These are phyloP conservation scores for Rhynchotus rufescens DNA, from an alignment of 2,797 vertebrate genomes.

Conservation along the genomic window DNA sequence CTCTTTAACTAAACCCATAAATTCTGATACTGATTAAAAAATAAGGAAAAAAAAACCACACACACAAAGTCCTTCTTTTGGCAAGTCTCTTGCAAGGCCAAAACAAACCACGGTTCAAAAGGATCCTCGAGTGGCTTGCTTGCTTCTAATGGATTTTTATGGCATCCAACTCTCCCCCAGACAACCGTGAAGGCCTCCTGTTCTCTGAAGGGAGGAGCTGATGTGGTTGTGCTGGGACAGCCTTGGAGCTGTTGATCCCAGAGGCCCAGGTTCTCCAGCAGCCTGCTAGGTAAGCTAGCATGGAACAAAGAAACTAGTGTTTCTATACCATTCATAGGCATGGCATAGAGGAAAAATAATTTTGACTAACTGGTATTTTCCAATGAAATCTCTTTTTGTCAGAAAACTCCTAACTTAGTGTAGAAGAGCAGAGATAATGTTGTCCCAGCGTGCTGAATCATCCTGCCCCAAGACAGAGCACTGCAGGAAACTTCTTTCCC, in stretches of 20 bases:
- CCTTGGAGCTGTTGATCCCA: conserved; percentile 48
- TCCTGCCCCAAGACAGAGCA: not conserved
- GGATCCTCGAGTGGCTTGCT: not conserved
- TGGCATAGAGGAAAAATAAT: conserved; percentile 65
- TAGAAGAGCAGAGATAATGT: conserved; percentile 13
- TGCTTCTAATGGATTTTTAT: not conserved
- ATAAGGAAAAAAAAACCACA: not conserved
- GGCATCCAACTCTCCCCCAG: conserved; percentile 26
- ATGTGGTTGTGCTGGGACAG: conserved; percentile 23
- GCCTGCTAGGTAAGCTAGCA: not conserved
- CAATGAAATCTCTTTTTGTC: conserved; percentile 60
- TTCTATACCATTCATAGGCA: conserved; percentile 5
- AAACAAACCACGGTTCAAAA: not conserved
- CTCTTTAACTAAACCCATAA: not conserved
- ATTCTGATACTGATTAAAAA: not conserved
- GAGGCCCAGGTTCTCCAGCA: conserved; percentile 60
- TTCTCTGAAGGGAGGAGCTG: conserved; percentile 50
- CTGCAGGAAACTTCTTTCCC: not conserved
- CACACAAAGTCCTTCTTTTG: not conserved
- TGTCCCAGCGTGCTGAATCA: not conserved
- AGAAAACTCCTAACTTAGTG: conserved; percentile 19
- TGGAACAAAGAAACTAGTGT: conserved; percentile 64
- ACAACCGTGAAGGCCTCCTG: conserved; percentile 24
- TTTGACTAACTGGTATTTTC: conserved; percentile 49
- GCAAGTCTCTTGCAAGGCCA: not conserved